Evolutionary conservation across 2,113 vertebrate species (phyloP).

Genomic region (Tympanuchus pallidicinctus): DNA sequence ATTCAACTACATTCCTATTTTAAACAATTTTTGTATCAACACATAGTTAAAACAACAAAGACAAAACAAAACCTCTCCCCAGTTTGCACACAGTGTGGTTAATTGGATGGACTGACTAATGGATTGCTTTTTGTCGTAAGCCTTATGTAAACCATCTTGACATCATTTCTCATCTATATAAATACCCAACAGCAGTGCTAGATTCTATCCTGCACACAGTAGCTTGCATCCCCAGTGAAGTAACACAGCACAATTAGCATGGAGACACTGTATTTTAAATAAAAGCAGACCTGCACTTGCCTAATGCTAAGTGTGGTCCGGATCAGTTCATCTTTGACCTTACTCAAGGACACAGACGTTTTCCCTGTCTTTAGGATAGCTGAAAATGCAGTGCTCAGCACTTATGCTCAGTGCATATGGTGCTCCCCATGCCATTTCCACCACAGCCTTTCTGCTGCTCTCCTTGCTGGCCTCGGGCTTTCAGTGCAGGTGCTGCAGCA

Average conservation of each 20-base stretch:
- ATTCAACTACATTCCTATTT: background rate
- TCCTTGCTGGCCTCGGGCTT: constrained; percentile 27
- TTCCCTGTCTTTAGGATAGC: background rate
- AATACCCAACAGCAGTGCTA: background rate
- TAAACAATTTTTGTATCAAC: background rate
- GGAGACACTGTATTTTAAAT: fast-evolving
- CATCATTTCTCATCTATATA: background rate
- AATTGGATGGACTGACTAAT: background rate
- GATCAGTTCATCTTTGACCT: background rate
- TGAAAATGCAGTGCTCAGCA: constrained; percentile 12
- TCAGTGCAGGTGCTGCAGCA: constrained; percentile 52
- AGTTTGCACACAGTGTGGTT: background rate
- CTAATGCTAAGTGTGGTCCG: background rate
- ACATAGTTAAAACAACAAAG: background rate
- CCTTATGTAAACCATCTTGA: background rate
- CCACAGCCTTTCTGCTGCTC: background rate
- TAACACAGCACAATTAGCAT: background rate
- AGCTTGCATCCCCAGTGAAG: background rate
- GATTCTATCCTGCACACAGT: background rate
- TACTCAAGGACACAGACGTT: constrained; percentile 9
- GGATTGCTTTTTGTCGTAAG: background rate
- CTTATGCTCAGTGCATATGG: constrained; percentile 2
- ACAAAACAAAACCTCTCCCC: background rate
- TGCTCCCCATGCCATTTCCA: constrained; percentile 11
- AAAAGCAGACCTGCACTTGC: background rate